Evolutionary conservation across 2,113 vertebrate species (phyloP).

Genomic region (Rhea americana): DNA sequence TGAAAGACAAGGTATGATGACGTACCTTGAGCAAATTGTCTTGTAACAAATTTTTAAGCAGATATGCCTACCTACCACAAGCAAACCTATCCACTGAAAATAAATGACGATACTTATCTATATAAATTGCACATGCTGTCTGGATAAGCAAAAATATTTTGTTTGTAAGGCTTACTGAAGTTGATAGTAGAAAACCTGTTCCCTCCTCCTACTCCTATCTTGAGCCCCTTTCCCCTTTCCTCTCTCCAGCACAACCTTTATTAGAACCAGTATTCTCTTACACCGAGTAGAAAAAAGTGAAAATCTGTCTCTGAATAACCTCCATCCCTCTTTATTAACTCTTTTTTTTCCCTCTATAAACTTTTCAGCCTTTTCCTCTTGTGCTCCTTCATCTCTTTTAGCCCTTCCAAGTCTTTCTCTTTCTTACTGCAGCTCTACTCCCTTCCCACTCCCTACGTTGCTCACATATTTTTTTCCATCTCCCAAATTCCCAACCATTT

Average conservation of each 20-base stretch:
- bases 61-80: neutral
- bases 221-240: neutral
- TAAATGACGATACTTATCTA: neutral
- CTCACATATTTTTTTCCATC: neutral
- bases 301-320: neutral
- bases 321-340: neutral
- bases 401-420: neutral
- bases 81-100: neutral
- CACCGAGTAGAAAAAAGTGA: neutral
- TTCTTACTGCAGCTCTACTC: neutral
- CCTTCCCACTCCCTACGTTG: fast-evolving
- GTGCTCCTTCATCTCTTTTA: neutral
- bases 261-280: neutral
- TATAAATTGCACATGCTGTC: neutral
- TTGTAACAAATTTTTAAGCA: neutral
- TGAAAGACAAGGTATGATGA: neutral
- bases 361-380: neutral
- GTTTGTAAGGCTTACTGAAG: neutral
- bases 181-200: neutral
- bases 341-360: neutral
- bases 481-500: neutral
- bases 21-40: neutral
- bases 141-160: neutral
- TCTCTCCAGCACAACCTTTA: neutral
- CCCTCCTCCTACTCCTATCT: neutral